Evolutionary conservation across 2,888 invertebrate genomes (phyloP), one percentile per base, ranked within the genome.

Genomic region (Labia minor): DNA sequence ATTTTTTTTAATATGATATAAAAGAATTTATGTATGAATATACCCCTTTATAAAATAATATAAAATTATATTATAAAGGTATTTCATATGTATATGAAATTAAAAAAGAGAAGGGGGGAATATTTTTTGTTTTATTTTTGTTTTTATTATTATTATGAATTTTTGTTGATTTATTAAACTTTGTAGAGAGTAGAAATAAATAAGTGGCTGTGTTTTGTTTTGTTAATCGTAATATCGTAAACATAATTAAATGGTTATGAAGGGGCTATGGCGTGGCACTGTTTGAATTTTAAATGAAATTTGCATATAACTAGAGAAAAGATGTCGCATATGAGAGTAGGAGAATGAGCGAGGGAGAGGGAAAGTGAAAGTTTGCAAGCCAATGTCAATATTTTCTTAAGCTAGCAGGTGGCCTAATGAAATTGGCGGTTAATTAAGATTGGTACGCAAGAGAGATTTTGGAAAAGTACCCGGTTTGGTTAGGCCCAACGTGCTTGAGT

Each of bases 271-370:
- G 14, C 14, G 14, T 3, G n/a, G 2, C 16, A 3, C n/a, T 49
- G 49, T 49, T 49, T 49, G 49, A 49, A 49, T 49, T 49, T 49
- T 49, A 49, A 49, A 49, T 49, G 49, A 49, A 49, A 49, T 21
- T 21, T 21, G 21, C 63, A 63, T 21, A 63, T 6, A 4, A 21
- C 3, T 2, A 63, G 21, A 21, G 63, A 63, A 63, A 63, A 63
- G 14, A 11, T 21, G 21, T 21, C 20, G 63, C 21, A 18, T 19
- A 18, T 14, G 21, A 10, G 11, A 21, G 6, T 8, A 8, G 62
- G n/a, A 62, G 14, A 62, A 14, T 4, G 62, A 62, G 62, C 19
- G 62, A 4, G 18, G 8, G 6, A 19, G 6, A 62, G 6, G 62
- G n/a, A 62, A 62, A 62, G 21, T 11, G 63, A 63, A 18, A 49